phyloP scores from a whole-genome alignment of 2,888 invertebrate species.

The Rhogogaster chlorosoma region DNA sequence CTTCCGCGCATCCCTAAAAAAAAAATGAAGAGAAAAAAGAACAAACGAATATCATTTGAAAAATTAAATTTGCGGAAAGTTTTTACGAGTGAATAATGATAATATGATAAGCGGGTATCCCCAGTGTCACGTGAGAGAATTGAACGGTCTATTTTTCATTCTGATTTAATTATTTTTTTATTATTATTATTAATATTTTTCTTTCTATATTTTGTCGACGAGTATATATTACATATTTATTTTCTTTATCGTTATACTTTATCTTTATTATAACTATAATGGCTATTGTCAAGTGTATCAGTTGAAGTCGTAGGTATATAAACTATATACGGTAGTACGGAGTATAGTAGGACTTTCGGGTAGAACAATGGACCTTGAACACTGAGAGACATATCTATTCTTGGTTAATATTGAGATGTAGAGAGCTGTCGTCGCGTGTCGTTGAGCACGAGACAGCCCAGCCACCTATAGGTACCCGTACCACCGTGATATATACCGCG shows the following conservation, averaged over 20 bases:
- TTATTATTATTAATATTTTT: not conserved
- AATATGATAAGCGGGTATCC: not conserved
- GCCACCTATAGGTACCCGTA: not conserved
- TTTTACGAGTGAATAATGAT: not conserved
- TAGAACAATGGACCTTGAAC: slow-evolving; percentile 26
- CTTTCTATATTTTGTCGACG: not conserved
- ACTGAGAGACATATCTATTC: not conserved
- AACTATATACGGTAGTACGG: not conserved
- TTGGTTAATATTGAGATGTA: not conserved
- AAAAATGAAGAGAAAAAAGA: not conserved
- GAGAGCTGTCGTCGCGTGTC: slow-evolving; percentile 14
- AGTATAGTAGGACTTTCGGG: not conserved
- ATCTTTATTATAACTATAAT: not conserved
- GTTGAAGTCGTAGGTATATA: not conserved
- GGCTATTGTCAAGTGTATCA: not conserved
- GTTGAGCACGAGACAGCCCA: not conserved
- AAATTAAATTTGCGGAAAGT: not conserved
- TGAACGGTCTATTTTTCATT: slow-evolving; percentile 4
- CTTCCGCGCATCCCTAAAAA: slow-evolving; percentile 5
- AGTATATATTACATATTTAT: not conserved
- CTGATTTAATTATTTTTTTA: not conserved
- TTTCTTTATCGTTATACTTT: not conserved
- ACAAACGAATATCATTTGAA: not conserved
- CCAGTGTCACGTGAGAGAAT: slow-evolving; percentile 14
- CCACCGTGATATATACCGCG: not conserved